A percentile compares a stretch with the other conserved stretches of the same genome.
Evolutionary conservation across 2,888 invertebrate genomes (phyloP).

Genomic region (Podabrus alpinus): DNA sequence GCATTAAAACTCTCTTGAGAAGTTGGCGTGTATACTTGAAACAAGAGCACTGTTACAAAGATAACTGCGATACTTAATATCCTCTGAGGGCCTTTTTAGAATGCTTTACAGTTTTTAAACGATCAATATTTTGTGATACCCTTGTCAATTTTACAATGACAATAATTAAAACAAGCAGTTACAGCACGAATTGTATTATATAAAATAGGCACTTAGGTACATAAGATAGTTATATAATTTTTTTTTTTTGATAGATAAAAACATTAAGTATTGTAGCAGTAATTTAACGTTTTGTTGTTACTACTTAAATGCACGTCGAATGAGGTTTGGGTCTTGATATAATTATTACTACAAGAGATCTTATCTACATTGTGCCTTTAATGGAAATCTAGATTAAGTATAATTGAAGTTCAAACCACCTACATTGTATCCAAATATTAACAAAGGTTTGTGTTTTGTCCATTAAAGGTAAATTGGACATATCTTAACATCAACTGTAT

Average conservation of each 20-base stretch:
- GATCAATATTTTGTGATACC: slow-evolving; percentile 18
- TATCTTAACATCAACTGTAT: neutral
- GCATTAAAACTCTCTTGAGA: slow-evolving; percentile 38
- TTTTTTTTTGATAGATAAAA: neutral
- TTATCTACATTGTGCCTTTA: slow-evolving; percentile 15
- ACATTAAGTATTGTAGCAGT: neutral
- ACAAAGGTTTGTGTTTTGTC: neutral
- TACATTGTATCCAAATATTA: neutral
- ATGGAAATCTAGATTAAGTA: slow-evolving; percentile 23
- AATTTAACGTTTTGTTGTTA: neutral
- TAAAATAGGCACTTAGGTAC: neutral
- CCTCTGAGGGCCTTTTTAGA: slow-evolving; percentile 27
- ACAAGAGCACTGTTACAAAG: slow-evolving; percentile 32
- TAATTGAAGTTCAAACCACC: slow-evolving; percentile 2
- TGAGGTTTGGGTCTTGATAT: slow-evolving; percentile 14
- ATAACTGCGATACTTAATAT: slow-evolving; percentile 31
- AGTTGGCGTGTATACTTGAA: slow-evolving; percentile 30
- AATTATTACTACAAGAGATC: slow-evolving; percentile 19
- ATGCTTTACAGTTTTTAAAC: slow-evolving; percentile 10
- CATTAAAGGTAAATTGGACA: neutral
- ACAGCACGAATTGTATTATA: neutral
- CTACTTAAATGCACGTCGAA: slow-evolving; percentile 5
- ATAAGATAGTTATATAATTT: neutral
- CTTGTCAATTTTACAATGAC: slow-evolving; percentile 17
- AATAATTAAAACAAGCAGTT: neutral